Conservation (phyloP, 2,888 invertebrate species). For the Teleiodes luculella region DNA sequence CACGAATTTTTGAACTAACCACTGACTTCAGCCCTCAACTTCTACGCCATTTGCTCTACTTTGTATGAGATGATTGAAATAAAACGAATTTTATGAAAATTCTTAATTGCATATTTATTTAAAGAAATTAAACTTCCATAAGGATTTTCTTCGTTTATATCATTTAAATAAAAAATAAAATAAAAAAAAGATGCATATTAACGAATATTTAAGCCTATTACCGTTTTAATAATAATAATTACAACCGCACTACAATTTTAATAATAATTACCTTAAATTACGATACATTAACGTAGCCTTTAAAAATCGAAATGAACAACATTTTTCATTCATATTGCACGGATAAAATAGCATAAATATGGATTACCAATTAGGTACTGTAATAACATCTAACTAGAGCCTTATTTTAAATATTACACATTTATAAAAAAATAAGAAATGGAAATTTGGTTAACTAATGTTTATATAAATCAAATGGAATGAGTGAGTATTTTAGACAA, state of each 20-base stretch:
- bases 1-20: no score
- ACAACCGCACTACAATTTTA: conserved; percentile 71
- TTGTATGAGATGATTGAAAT: conserved; percentile 27
- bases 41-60: no score
- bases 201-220: conserved; percentile 68
- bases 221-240: conserved; percentile 56
- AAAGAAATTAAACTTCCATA: conserved; percentile 64
- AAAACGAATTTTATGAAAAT: conserved; percentile 56
- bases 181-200: conserved; percentile 40
- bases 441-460: conserved; percentile 14
- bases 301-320: conserved; percentile 58
- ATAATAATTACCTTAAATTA: conserved; percentile 55
- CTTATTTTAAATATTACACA: conserved; percentile 19
- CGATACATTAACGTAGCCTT: conserved; percentile 56
- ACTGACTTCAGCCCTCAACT: no score
- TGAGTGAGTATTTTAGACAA: conserved; percentile 17
- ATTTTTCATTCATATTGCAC: conserved; percentile 70
- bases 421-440: conserved; percentile 23
- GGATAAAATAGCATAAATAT: conserved; percentile 53
- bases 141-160: conserved; percentile 47
- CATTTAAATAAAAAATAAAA: conserved; percentile 46
- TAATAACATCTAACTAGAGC: conserved; percentile 23
- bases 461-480: conserved; percentile 2
- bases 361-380: conserved; percentile 16
- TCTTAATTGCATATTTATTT: conserved; percentile 68